Base-by-base conservation (phyloP, 1,140 invertebrate species). In the Diorhabda sublineata region DNA sequence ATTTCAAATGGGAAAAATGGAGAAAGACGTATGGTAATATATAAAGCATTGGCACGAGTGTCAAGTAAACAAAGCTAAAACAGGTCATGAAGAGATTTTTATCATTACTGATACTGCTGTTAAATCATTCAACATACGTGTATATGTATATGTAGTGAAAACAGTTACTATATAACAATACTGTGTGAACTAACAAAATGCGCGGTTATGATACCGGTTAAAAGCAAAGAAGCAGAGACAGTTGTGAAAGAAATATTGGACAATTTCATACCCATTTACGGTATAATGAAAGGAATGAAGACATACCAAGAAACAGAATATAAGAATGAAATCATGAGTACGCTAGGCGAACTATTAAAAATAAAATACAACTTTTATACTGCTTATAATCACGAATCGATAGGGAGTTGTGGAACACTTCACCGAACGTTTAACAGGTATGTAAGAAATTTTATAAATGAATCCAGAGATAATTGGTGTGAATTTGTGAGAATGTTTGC, bases 171-270 rank as follows among this genome's bases (percentile, higher is more conserved):
- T 64, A 45, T 66, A 44, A 66, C 65, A 4, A 6, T 61, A 66
- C 66, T 64, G 44, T 67, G 66, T 41, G 66, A 67, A 41, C 58
- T 67, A 4, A 67, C 66, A 42, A 62, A 62, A 52, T 67, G 63
- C 45, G 59, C 63, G 8, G 42, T 52, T n/a, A 64, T 67, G 4
- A 43, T 67, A 45, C 66, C 66, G 8, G 9, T 67, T 5, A n/a
- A n/a, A 67, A 61, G 26, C 9, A 67, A 66, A 43, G 64, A 66
- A 66, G 64, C 56, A 5, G 58, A n/a, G 9, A 69, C 56, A 4
- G 42, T 69, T 3, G 61, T 62, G 3, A 58, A 69, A 69, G 67
- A 62, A 57, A 69, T 69, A 42, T 57, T 69, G 5, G 67, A 69
- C 3, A 52, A 69, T 42, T 68, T 68, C 45, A 43, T 68, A 66